A percentile compares a stretch with the other conserved stretches of the same genome.
Conservation (phyloP, 2,888 invertebrate species). For the Hirtodrosophila duncani region DNA sequence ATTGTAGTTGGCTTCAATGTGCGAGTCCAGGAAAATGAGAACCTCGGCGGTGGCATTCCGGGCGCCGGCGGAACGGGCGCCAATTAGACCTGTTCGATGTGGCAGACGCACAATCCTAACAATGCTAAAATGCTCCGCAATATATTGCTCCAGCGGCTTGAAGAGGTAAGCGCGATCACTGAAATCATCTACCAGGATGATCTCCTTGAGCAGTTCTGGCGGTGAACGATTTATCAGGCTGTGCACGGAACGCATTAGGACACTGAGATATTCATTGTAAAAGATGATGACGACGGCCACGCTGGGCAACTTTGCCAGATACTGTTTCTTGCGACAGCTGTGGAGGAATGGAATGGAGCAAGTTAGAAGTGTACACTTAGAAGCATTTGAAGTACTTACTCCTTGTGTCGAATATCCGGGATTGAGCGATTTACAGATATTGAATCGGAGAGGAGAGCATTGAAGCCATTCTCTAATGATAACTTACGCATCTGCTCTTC, state of each 20-base stretch:
- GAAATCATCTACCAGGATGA: conserved; percentile 92
- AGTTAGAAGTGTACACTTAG: not conserved
- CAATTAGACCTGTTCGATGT: conserved; percentile 89
- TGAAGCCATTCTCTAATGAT: conserved; percentile 95
- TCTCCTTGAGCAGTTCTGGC: conserved; percentile 88
- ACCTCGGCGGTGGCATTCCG: conserved; percentile 87
- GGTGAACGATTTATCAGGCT: conserved; percentile 93
- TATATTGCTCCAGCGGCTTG: conserved; percentile 85
- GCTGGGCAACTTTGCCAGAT: conserved; percentile 80
- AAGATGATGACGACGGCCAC: conserved; percentile 95
- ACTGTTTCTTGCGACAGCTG: conserved; percentile 72
- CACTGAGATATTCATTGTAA: conserved; percentile 95
- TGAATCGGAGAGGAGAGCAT: conserved; percentile 93
- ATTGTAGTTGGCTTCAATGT: conserved; percentile 93
- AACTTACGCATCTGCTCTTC: conserved; percentile 82
- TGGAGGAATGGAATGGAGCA: not conserved
- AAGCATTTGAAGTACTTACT: conserved; percentile 72
- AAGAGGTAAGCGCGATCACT: conserved; percentile 88
- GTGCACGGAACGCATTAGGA: conserved; percentile 87
- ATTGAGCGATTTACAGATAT: conserved; percentile 92
- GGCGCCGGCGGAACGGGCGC: conserved; percentile 92
- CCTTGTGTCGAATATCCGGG: conserved; percentile 86
- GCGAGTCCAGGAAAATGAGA: conserved; percentile 93
- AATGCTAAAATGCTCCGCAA: conserved; percentile 85
- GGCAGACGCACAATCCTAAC: conserved; percentile 87